Base-by-base conservation (phyloP, 2,113 vertebrate species). In the Sarotherodon lohbergeri region DNA sequence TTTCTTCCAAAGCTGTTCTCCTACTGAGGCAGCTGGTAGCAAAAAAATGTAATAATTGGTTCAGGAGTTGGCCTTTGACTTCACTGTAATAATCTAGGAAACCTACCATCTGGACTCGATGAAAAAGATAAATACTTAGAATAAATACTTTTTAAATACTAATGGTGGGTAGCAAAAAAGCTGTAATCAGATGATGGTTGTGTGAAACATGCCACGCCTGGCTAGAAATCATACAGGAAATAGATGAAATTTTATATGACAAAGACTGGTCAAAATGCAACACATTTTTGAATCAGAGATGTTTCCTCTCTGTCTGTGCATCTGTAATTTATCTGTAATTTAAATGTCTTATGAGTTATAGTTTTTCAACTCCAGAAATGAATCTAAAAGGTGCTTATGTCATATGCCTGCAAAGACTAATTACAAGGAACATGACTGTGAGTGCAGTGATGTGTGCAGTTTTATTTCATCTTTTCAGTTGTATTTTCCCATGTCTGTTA, bases 391-490 rank as follows among this genome's bases (percentile, higher is more conserved):
- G 11, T 68, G 34, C 34, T 41, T 68, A 68, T 14, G 34, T 68
- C 19, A 68, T 68, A 41, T 66, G 34, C 11, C 34, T 4, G 34
- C 2, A 68, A 41, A 41, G 2, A 41, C 63, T 8, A 22, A 68
- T 66, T 22, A 66, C 19, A 22, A 66, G 61, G 61, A 66, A 39
- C 32, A 61, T 0, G 59, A 36, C 61, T 66, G 32, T 39, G 61
- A 66, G 34, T 2, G 63, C 0, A 0, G 11, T 0, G 11, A 22
- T 41, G 34, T 66, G 6, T 66, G 17, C 17, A 8, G 22, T 39
- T 68, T 39, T 68, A 68, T 39, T 68, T 68, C 3, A 68, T 68
- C 63, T 39, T 22, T 66, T 66, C 34, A 2, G 34, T 39, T 66
- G 61, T 39, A 55, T 66, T 22, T 66, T 66, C 61, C 13, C 10